Conservation (phyloP, 2,888 invertebrate species). For the Tanypteryx hageni region DNA sequence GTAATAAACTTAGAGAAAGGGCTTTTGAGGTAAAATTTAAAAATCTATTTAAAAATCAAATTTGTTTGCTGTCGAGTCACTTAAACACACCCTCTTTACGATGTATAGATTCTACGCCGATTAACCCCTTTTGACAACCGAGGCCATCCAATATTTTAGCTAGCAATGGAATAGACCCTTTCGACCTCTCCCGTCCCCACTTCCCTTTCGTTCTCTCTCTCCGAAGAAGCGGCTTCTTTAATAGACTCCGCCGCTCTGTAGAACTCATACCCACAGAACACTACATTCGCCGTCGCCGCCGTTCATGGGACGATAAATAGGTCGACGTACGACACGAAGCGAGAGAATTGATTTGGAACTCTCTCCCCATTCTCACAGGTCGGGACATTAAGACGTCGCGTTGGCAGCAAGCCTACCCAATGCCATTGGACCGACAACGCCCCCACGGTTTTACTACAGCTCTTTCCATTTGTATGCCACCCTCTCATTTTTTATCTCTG, state of each 20-base stretch:
- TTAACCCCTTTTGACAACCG: no score
- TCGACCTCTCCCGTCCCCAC: not conserved
- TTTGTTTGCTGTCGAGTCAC: no score
- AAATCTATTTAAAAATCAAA: no score
- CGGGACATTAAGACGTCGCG: slow-evolving; percentile 14
- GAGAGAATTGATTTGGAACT: slow-evolving; percentile 19
- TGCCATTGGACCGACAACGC: not conserved
- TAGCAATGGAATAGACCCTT: no score
- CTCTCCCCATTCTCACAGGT: not conserved
- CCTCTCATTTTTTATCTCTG: no score
- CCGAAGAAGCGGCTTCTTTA: not conserved
- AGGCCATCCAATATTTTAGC: no score
- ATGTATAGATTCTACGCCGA: no score
- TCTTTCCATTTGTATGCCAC: no score
- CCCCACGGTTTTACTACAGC: not conserved
- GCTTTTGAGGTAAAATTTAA: no score
- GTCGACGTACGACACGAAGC: not conserved
- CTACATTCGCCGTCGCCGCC: no score
- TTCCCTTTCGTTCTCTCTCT: not conserved
- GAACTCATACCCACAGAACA: not conserved
- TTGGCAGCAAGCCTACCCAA: not conserved
- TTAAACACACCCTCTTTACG: no score
- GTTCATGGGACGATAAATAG: not conserved
- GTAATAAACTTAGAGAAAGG: no score
- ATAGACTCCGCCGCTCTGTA: not conserved